Percentiles rank a stretch among this genome's conserved stretches.
Evolutionary conservation across 37 sponge, comb jelly and placozoan genomes (phyloP).

Genomic region (Beroe forskalii): DNA sequence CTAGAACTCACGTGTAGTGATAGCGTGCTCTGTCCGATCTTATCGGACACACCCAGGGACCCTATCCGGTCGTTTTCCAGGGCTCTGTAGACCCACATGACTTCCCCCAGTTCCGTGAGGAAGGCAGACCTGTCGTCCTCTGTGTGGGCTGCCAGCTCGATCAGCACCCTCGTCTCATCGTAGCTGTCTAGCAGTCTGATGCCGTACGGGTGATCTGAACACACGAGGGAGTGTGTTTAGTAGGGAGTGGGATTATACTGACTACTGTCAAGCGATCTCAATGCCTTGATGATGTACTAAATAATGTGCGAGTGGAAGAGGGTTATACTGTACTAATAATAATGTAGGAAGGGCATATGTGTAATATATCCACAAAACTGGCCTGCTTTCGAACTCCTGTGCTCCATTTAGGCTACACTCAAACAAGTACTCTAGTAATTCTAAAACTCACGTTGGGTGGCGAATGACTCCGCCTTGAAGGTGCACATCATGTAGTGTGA

Average conservation of each 20-base stretch:
- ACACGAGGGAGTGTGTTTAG: not conserved
- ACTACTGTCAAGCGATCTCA: too few relatives aligned
- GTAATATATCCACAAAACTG: too few relatives aligned
- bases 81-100: constrained; percentile 39
- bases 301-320: too few relatives aligned
- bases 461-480: constrained; percentile 36
- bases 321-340: too few relatives aligned
- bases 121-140: constrained; percentile 23
- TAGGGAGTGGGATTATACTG: too few relatives aligned
- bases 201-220: constrained; percentile 10
- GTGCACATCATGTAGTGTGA: not conserved
- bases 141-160: not conserved
- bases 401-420: too few relatives aligned
- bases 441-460: constrained; percentile 31
- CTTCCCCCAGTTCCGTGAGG: not conserved
- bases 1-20: constrained; percentile 47
- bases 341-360: too few relatives aligned
- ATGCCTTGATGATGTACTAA: too few relatives aligned
- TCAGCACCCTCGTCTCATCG: constrained; percentile 3
- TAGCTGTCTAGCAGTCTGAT: not conserved
- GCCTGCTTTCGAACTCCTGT: too few relatives aligned
- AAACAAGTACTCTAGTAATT: too few relatives aligned
- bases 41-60: constrained; percentile 14
- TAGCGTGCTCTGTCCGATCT: constrained; percentile 34
- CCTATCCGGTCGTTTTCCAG: constrained; percentile 37